Conservation (phyloP, 1,140 invertebrate species). For the Sycobia sp. region DNA sequence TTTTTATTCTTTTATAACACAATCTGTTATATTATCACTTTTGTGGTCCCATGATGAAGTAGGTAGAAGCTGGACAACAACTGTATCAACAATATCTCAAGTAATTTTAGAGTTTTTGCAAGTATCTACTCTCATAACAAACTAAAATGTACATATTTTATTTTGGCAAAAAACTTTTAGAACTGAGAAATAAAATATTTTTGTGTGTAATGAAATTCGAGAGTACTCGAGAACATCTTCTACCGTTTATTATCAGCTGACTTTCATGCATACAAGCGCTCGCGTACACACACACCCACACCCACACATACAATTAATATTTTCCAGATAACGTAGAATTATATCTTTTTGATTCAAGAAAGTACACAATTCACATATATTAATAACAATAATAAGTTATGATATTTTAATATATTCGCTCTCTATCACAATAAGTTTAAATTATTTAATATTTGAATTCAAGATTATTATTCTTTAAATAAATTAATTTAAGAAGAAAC, state of each 20-base stretch:
- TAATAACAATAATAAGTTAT: constrained; percentile 33
- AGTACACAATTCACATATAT: constrained; percentile 31
- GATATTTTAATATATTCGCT: constrained; percentile 31
- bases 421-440: constrained; percentile 48
- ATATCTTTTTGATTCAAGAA: constrained; percentile 29
- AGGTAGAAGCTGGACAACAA: constrained; percentile 48
- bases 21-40: constrained; percentile 51
- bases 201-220: too few species aligned
- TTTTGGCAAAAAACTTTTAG: constrained; percentile 1
- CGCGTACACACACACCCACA: too few species aligned
- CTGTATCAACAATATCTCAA: too few species aligned
- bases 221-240: constrained; percentile 47
- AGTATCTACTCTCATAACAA: too few species aligned
- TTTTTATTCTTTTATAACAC: constrained; percentile 35
- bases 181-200: background rate
- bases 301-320: constrained; percentile 31
- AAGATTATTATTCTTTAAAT: constrained; percentile 35
- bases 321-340: constrained; percentile 11
- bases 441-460: constrained; percentile 21
- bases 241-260: constrained; percentile 53
- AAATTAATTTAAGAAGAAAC: background rate
- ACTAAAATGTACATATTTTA: too few species aligned
- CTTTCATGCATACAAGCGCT: constrained; percentile 46
- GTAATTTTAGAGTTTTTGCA: too few species aligned
- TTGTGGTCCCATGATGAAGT: constrained; percentile 51